Evolutionary conservation across 2,797 vertebrate species (phyloP), one percentile per base, ranked within the genome.

Genomic region (Cichlasoma orientale): DNA sequence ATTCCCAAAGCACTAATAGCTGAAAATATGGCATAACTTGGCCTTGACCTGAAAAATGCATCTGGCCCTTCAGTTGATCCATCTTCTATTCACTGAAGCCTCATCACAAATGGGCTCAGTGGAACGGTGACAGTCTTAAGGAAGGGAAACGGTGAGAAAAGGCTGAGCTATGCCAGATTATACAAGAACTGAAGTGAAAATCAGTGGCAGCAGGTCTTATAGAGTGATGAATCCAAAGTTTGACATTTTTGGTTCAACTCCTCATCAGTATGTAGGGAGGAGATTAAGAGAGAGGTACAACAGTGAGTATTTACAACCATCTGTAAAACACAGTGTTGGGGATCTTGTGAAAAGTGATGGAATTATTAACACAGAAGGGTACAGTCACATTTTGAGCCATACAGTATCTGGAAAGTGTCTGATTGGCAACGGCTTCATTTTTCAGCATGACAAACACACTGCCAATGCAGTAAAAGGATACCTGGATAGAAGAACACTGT

Each of bases 1-100:
- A 23, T 14, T 3, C n/a, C 58, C 13, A 23, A 61, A 23, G 58
- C 23, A 33, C 58, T 0, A 0, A 38, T 41, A 23, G n/a, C 33
- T 41, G 7, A 7, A 41, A 61, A 44, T 9, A 5, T 44, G 41
- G 13, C 5, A 44, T 14, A 44, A 0, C 2, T 41, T 11, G 36
- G 10, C 36, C 36, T 36, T 36, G 57, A 59, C 10, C 58, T 61
- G 1, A 61, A 2, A 23, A 1, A 61, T 61, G 33, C 4, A 38
- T 21, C 33, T 41, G 33, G 21, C 33, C 33, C 3, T 38, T 38
- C 33, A 38, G 33, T 38, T 23, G 12, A 59, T 0, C 0, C 10
- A 59, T 23, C n/a, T 5, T 8, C 10, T 36, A 10, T 4, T 36
- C 36, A 11, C n/a, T 3, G 58, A 38, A 61, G n/a, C 7, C 33